Evolutionary conservation across 2,888 invertebrate species (phyloP).

Genomic region (Tupiocoris notatus): DNA sequence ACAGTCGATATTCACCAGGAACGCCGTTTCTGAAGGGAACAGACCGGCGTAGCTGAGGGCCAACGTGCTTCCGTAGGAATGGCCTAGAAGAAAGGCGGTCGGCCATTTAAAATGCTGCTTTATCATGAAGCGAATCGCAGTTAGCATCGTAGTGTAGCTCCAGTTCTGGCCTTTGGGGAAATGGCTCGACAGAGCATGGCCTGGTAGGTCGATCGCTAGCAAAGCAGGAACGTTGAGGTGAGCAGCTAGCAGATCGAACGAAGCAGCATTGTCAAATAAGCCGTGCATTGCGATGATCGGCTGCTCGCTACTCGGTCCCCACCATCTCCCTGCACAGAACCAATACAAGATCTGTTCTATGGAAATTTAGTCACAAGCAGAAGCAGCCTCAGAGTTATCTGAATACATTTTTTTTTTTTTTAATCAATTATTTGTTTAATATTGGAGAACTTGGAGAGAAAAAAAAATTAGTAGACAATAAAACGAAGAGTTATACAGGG

Average conservation of each 20-base stretch:
- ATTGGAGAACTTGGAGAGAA: too few relatives aligned
- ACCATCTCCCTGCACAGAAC: slow-evolving; percentile 59
- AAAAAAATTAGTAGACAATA: too few relatives aligned
- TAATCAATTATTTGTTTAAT: too few relatives aligned
- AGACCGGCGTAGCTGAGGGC: slow-evolving; percentile 62
- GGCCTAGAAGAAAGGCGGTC: slow-evolving; percentile 65
- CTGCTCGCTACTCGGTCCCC: slow-evolving; percentile 62
- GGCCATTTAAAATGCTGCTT: slow-evolving; percentile 58
- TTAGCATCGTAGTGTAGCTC: slow-evolving; percentile 30
- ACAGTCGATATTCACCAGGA: slow-evolving; percentile 56
- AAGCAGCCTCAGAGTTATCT: too few relatives aligned
- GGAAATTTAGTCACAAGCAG: too few relatives aligned
- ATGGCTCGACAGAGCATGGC: slow-evolving; percentile 70
- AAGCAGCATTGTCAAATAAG: slow-evolving; percentile 75
- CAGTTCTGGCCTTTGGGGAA: slow-evolving; percentile 57
- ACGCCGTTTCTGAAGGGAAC: slow-evolving; percentile 63
- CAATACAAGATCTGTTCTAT: background rate
- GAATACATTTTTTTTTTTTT: too few relatives aligned
- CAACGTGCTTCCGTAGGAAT: slow-evolving; percentile 60
- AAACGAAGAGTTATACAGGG: too few relatives aligned
- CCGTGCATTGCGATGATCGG: slow-evolving; percentile 73
- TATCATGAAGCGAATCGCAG: slow-evolving; percentile 42
- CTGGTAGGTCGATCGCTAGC: slow-evolving; percentile 67
- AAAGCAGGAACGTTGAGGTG: slow-evolving; percentile 58
- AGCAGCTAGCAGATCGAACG: slow-evolving; percentile 70